Evolutionary conservation across 2,888 invertebrate genomes (phyloP).

Genomic region (Polydrusus pterygomalis): DNA sequence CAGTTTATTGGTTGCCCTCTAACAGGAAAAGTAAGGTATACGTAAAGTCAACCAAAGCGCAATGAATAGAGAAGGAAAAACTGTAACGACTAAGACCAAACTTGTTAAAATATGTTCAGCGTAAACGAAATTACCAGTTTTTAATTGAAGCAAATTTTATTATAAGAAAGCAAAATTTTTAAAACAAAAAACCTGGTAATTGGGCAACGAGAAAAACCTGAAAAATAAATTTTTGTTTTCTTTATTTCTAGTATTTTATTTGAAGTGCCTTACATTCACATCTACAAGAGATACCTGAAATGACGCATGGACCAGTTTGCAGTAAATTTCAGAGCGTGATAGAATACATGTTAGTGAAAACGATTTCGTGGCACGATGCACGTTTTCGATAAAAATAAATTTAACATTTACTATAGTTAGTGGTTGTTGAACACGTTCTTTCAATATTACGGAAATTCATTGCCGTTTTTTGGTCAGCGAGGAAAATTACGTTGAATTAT

Average conservation of each 20-base stretch:
- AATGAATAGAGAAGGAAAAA: no score
- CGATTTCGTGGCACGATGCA: slow-evolving; percentile 43
- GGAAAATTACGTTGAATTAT: background rate
- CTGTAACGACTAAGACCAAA: no score
- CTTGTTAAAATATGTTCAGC: no score
- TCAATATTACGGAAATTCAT: background rate
- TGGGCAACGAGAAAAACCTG: no score
- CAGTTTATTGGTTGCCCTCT: no score
- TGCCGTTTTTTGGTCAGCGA: background rate
- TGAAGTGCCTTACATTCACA: background rate
- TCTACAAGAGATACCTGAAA: background rate
- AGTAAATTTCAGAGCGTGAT: slow-evolving; percentile 37
- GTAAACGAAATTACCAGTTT: no score
- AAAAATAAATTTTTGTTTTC: background rate
- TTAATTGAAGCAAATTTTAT: no score
- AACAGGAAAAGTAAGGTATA: no score
- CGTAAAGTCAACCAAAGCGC: no score
- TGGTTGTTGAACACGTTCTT: slow-evolving; percentile 53
- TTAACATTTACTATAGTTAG: slow-evolving; percentile 44
- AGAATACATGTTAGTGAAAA: slow-evolving; percentile 44
- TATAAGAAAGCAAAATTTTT: no score
- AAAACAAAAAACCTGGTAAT: no score
- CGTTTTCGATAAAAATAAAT: slow-evolving; percentile 51
- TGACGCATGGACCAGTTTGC: slow-evolving; percentile 7
- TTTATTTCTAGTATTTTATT: slow-evolving; percentile 1